Percentiles rank a stretch among this genome's conserved stretches.
These are phyloP conservation scores for Drosophila vallismaia DNA, from an alignment of 2,888 invertebrate genomes.

Conservation along the genomic window DNA sequence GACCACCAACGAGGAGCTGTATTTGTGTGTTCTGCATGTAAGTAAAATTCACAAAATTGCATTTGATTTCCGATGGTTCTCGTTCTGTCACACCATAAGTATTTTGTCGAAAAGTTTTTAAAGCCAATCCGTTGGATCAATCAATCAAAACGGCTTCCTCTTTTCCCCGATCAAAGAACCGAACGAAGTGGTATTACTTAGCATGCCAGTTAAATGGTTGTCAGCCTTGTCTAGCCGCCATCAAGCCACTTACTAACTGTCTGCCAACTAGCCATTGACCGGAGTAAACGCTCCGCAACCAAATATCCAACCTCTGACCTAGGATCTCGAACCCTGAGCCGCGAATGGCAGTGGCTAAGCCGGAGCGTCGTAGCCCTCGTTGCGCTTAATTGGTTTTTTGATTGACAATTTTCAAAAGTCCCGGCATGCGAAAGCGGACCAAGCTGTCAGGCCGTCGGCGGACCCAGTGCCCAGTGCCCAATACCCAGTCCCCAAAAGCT, in stretches of 20 bases:
- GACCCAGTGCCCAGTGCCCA: constrained; percentile 21
- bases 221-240: constrained; percentile 43
- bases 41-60: constrained; percentile 55
- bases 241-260: constrained; percentile 42
- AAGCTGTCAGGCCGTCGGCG: constrained; percentile 29
- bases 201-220: constrained; percentile 41
- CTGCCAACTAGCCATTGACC: constrained; percentile 28
- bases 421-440: constrained; percentile 26
- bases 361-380: constrained; percentile 40
- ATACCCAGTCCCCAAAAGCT: constrained; percentile 18
- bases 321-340: constrained; percentile 10
- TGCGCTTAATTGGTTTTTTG: constrained; percentile 80
- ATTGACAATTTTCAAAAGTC: constrained; percentile 79
- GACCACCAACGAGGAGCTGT: constrained; percentile 83
- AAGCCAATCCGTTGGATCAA: constrained; percentile 1
- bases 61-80: neutral
- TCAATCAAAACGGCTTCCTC: neutral
- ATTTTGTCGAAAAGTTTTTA: neutral
- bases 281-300: constrained; percentile 28
- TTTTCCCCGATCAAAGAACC: neutral
- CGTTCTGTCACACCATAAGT: constrained; percentile 2
- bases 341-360: constrained; percentile 41
- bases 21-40: constrained; percentile 85
- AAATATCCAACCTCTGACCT: neutral
- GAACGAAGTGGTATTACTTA: constrained; percentile 19